These are phyloP conservation scores for Caenorhabditis doughertyi DNA, from an alignment of 2,888 invertebrate species.

Conservation along the genomic window DNA sequence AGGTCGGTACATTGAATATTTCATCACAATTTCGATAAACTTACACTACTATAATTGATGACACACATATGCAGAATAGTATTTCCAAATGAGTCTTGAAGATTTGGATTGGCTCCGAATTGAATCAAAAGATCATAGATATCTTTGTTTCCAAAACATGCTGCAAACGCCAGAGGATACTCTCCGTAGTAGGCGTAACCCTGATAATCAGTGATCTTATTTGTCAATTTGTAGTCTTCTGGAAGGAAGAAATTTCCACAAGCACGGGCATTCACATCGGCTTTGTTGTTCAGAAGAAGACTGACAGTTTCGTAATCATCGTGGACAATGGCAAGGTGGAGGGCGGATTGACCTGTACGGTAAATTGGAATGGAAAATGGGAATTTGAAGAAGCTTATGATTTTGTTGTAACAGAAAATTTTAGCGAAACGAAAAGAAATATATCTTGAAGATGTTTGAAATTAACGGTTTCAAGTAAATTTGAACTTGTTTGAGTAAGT, in stretches of 20 bases:
- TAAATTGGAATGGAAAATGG: conserved; percentile 31
- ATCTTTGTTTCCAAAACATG: conserved; percentile 96
- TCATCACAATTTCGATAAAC: no score
- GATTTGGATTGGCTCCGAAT: conserved; percentile 94
- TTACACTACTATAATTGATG: conserved; percentile 95
- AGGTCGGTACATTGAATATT: no score
- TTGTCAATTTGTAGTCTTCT: conserved; percentile 90
- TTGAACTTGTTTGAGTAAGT: no score
- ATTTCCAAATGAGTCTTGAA: conserved; percentile 96
- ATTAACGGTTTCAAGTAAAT: no score
- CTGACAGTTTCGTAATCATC: conserved; percentile 96
- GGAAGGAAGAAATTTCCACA: conserved; percentile 96
- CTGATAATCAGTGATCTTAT: conserved; percentile 93
- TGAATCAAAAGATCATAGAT: conserved; percentile 96
- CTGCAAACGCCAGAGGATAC: conserved; percentile 97
- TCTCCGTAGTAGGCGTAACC: conserved; percentile 98
- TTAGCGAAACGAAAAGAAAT: no score
- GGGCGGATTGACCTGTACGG: conserved; percentile 93
- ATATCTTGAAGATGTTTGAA: no score
- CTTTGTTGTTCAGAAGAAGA: conserved; percentile 89
- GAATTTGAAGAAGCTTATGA: background rate
- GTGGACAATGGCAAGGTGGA: conserved; percentile 97
- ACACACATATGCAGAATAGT: conserved; percentile 99
- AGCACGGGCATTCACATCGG: conserved; percentile 93
- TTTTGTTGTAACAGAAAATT: background rate